Percentiles rank a stretch among this genome's conserved stretches.
Conservation (phyloP, 2,797 vertebrate genomes). For the Crocodylus rhombifer region DNA sequence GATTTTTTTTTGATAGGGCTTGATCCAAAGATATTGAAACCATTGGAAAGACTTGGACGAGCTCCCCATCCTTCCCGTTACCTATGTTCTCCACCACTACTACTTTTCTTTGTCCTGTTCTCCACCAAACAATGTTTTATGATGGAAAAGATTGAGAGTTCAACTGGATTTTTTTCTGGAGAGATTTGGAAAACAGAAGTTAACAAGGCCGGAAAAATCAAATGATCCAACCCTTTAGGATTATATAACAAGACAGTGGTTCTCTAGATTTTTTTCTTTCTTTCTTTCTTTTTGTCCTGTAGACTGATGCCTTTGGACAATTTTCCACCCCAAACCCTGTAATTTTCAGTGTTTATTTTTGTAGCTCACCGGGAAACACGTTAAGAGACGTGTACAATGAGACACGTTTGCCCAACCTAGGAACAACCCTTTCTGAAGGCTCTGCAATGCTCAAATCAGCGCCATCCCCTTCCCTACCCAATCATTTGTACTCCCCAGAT, state of each 20-base stretch:
- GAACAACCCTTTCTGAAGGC: no score
- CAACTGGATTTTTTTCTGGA: not conserved
- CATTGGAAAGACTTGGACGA: accelerated
- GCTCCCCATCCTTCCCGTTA: not conserved
- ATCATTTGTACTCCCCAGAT: no score
- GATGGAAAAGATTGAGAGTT: not conserved
- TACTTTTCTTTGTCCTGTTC: not conserved
- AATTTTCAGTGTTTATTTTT: not conserved
- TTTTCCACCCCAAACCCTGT: not conserved
- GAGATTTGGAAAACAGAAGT: not conserved
- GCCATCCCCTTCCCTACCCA: no score
- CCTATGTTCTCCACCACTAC: not conserved
- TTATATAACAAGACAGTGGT: accelerated
- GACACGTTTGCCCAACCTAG: not conserved
- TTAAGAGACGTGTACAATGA: not conserved
- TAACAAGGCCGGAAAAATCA: not conserved
- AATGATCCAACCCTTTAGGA: not conserved
- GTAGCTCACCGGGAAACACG: not conserved
- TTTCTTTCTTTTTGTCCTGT: no score
- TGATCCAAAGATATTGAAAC: not conserved
- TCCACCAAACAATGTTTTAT: not conserved
- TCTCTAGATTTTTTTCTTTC: not conserved
- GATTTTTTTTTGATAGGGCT: not conserved
- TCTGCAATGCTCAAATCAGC: no score
- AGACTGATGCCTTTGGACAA: not conserved